Evolutionary conservation across 2,888 invertebrate species (phyloP), one percentile per base, ranked within the genome.

Genomic region (Xylota sylvarum): DNA sequence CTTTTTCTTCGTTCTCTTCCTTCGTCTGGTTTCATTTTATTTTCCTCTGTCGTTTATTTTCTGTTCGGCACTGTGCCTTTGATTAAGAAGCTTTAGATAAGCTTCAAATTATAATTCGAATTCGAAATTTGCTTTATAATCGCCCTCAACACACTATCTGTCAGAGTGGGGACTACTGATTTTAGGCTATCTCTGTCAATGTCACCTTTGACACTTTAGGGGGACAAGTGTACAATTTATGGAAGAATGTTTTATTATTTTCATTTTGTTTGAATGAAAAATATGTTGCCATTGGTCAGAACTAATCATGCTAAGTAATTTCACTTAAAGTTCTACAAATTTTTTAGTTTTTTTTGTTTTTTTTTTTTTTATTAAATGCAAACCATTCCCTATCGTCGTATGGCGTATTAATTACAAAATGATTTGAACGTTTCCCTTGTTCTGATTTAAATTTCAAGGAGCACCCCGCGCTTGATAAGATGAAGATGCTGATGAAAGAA

Each of bases 261-360:
- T 48, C 62, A 50, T 35, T 48, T 64, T 46, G 40, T 40, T 62
- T 62, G 62, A 72, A 80, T 80, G 32, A 40, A 72, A 67, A 76
- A 64, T 64, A 70, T 82, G 64, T 86, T 86, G 86, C 69, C 81
- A 86, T 78, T 86, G 86, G 82, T 86, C 82, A 82, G 73, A 77
- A 73, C 6, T 72, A 77, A 67, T 72, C 62, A 17, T 40, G 30
- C 23, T 48, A 7, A 58, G 35, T 32, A 55, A 12, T 14, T 7
- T 17, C 10, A n/a, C 7, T 35, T n/a, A n/a, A n/a, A n/a, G n/a
- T n/a, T n/a, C n/a, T n/a, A n/a, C n/a, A n/a, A n/a, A n/a, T n/a
- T n/a, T n/a, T n/a, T n/a, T n/a, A 35, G 9, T 5, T 35, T 35
- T 35, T 35, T 27, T 35, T 43, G 1, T 12, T 12, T 43, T 43